phyloP scores from a whole-genome alignment of 2,113 vertebrate species.

The Pimephales promelas region DNA sequence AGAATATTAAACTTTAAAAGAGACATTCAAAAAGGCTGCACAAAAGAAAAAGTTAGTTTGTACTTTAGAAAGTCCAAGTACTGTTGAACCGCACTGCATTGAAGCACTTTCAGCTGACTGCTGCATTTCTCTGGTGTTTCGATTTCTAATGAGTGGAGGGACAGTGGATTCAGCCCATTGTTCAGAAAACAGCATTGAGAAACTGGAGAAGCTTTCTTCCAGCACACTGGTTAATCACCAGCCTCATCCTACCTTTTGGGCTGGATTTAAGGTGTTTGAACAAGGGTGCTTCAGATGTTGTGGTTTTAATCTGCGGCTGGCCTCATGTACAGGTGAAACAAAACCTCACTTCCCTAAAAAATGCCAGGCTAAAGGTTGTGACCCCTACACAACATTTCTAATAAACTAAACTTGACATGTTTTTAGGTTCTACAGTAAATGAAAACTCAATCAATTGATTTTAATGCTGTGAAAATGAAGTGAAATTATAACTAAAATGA shows the following conservation, averaged over 20 bases:
- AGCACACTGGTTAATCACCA: constrained; percentile 13
- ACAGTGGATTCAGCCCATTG: constrained; percentile 47
- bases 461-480: background rate
- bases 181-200: constrained; percentile 19
- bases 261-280: background rate
- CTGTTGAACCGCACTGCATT: constrained; percentile 25
- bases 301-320: background rate
- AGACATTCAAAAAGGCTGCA: background rate
- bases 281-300: background rate
- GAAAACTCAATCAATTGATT: background rate
- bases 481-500: background rate
- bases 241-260: constrained; percentile 11
- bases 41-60: background rate
- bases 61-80: background rate
- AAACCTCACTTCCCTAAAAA: background rate
- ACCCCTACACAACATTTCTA: background rate
- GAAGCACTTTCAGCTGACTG: constrained; percentile 39
- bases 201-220: constrained; percentile 25
- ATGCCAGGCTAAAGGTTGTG: background rate
- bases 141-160: constrained; percentile 41
- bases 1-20: background rate
- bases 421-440: background rate
- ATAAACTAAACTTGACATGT: background rate
- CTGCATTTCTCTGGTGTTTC: constrained; percentile 39
- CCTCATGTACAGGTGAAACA: background rate